These are phyloP conservation scores for Telmatherina bonti DNA, from an alignment of 2,797 vertebrate species.

Conservation along the genomic window DNA sequence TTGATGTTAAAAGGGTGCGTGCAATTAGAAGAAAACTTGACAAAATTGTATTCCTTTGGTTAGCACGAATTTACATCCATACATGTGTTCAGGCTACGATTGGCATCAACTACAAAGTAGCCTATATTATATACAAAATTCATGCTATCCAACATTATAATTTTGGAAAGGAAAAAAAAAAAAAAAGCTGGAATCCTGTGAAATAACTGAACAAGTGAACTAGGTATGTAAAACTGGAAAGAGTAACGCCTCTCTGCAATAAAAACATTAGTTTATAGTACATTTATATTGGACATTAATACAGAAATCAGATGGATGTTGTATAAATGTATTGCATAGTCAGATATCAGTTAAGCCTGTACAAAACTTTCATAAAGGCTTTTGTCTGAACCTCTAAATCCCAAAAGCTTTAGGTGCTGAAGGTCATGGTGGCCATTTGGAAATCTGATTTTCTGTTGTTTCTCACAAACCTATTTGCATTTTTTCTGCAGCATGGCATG, in stretches of 20 bases:
- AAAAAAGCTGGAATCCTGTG: background rate
- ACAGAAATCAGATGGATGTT: background rate
- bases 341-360: background rate
- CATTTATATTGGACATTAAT: too few species aligned
- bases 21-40: background rate
- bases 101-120: background rate
- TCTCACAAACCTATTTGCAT: constrained; percentile 27
- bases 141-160: background rate
- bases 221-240: background rate
- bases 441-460: background rate
- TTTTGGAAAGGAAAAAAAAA: background rate
- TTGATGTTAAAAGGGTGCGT: background rate
- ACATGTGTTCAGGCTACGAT: background rate
- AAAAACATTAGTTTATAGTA: too few species aligned
- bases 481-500: background rate
- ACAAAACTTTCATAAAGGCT: background rate
- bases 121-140: background rate
- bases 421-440: background rate
- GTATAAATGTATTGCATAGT: background rate
- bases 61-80: background rate
- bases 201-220: background rate
- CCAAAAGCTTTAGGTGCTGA: background rate
- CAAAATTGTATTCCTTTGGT: background rate
- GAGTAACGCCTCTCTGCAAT: background rate
- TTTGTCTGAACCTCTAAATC: constrained; percentile 2